Evolutionary conservation across 2,888 invertebrate genomes (phyloP), one percentile per base, ranked within the genome.

Genomic region (Mythimna lalbum): DNA sequence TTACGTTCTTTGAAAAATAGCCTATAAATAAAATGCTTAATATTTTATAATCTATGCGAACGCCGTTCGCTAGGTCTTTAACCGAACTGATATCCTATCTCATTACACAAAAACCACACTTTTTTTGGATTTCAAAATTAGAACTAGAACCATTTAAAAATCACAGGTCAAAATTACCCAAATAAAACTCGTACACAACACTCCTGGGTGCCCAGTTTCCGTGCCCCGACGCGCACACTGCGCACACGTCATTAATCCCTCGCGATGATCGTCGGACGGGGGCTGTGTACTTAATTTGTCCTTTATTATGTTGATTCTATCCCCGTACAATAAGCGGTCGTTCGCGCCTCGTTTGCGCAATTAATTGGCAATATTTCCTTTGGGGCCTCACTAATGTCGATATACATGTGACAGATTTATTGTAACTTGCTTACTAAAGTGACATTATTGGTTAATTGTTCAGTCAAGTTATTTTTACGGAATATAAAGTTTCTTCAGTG

Each of bases 321-420:
- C 80, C 80, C 69, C 80, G 57, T 82, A 88, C 87, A 88, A 88
- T 87, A 86, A 78, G 81, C 83, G 86, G 86, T 87, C 87, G 87
- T 86, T 89, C 85, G 84, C 91, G 90, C 87, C 82, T 90, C 92
- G 92, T 91, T 92, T 91, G 89, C 84, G 84, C 87, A 84, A 90
- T 90, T 93, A 93, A 93, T 94, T 93, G 92, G 86, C 82, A 88
- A 78, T 86, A 91, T 91, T 90, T 90, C 92, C 91, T 91, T 87
- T 87, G 90, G 90, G 91, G 87, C 33, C 68, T 63, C 50, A 70
- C 68, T 86, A 86, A 87, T 83, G 70, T 68, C 74, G 78, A 81
- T 83, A 82, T 86, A 84, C 84, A 70, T 76, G 63, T 80, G 80
- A 86, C 82, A 86, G 76, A 75, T 86, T 80, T 79, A 75, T 71